These are phyloP conservation scores for Phylloscopus trochilus DNA, from an alignment of 2,113 vertebrate species.

Conservation along the genomic window DNA sequence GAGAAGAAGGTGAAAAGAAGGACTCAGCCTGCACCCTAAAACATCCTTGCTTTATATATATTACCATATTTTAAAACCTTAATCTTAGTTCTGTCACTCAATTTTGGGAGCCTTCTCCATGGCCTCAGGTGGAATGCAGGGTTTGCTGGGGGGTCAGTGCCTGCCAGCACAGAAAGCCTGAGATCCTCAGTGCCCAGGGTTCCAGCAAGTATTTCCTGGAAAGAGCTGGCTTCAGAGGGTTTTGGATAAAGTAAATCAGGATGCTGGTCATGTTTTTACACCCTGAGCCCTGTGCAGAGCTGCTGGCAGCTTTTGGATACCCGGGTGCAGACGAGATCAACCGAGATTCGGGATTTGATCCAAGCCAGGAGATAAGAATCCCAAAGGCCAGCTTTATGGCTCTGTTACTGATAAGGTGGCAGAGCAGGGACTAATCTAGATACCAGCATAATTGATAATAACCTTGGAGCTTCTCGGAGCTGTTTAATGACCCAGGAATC, in stretches of 20 bases:
- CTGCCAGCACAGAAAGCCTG: too few species aligned
- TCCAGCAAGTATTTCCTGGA: neutral
- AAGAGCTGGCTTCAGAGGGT: neutral
- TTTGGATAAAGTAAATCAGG: neutral
- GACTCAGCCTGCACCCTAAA: too few species aligned
- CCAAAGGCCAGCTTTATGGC: constrained; percentile 31
- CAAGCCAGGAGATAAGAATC: constrained; percentile 13
- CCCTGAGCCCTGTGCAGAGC: neutral
- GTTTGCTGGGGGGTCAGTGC: too few species aligned
- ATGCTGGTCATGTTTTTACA: neutral
- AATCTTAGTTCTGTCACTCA: too few species aligned
- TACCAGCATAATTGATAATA: constrained; percentile 47
- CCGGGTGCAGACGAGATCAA: neutral
- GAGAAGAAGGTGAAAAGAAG: too few species aligned
- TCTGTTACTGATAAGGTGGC: constrained; percentile 32
- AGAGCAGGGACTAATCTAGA: constrained; percentile 4
- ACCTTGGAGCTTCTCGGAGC: neutral
- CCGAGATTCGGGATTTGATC: neutral
- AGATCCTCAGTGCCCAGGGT: too few species aligned
- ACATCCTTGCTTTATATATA: too few species aligned
- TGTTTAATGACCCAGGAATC: constrained; percentile 42
- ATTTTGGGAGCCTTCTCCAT: too few species aligned
- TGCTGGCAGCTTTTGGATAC: neutral
- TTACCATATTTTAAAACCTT: too few species aligned
- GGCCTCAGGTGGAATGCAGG: too few species aligned